Percentiles rank a stretch among this genome's conserved stretches.
These are phyloP conservation scores for Conus ventricosus DNA, from an alignment of 1,140 invertebrate species.

Conservation along the genomic window DNA sequence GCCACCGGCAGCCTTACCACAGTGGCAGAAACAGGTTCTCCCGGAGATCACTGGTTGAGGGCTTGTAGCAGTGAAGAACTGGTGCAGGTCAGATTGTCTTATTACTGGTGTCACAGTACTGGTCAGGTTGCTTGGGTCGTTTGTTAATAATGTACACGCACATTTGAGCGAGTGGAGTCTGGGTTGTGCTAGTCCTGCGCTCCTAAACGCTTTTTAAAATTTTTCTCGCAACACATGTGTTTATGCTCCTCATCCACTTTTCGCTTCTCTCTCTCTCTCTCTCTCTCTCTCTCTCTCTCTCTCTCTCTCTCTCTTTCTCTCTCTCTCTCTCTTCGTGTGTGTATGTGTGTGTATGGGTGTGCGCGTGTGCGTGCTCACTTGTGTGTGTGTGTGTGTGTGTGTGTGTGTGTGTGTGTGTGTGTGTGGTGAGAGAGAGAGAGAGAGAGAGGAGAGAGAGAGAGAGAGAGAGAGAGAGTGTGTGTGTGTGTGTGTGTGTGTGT, in stretches of 20 bases:
- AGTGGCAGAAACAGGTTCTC: not conserved
- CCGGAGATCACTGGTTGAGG: not conserved
- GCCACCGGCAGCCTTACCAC: not conserved
- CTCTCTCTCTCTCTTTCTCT: not conserved
- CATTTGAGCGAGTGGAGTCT: too few species aligned
- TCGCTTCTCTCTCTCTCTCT: not conserved
- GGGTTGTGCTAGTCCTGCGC: too few species aligned
- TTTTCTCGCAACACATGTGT: too few species aligned
- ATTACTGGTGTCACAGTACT: too few species aligned
- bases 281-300: not conserved
- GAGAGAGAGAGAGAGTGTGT: too few species aligned
- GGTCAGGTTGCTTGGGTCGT: too few species aligned
- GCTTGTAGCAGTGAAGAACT: constrained; percentile 1
- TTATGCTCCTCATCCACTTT: not conserved
- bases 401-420: not conserved
- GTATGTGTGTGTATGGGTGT: not conserved
- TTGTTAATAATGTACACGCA: too few species aligned
- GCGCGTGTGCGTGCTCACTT: too few species aligned
- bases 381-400: constrained; percentile 15
- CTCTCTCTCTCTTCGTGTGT: not conserved
- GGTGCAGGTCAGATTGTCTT: not conserved
- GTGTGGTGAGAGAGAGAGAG: too few species aligned
- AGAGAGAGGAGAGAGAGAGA: too few species aligned
- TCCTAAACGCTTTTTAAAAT: too few species aligned
- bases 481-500: constrained; percentile 2